Conservation (phyloP, 2,888 invertebrate genomes). For the Plusia festucae region DNA sequence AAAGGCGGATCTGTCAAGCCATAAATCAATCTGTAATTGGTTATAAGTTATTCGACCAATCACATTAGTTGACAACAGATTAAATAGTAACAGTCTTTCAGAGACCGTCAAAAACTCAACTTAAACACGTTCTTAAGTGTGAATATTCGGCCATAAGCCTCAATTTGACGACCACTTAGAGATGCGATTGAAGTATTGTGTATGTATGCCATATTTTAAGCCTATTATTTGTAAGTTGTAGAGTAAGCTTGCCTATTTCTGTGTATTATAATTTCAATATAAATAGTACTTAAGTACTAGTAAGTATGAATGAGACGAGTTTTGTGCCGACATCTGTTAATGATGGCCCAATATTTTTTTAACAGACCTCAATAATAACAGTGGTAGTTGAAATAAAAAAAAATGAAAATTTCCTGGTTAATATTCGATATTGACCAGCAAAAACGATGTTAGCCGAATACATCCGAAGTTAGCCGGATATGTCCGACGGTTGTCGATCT, state of each 20-base stretch:
- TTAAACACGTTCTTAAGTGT: no score
- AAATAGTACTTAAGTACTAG: slow-evolving; percentile 52
- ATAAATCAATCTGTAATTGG: no score
- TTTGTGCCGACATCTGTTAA: slow-evolving; percentile 21
- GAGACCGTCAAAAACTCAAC: no score
- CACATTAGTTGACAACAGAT: no score
- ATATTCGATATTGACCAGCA: background rate
- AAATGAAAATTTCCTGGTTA: no score
- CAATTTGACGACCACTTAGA: no score
- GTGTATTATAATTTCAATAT: slow-evolving; percentile 41
- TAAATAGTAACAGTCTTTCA: no score
- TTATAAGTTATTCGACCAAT: no score
- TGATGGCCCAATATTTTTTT: background rate
- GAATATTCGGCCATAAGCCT: no score
- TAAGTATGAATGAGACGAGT: slow-evolving; percentile 25
- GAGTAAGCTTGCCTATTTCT: slow-evolving; percentile 51
- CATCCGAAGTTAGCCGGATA: slow-evolving; percentile 1
- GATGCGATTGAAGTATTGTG: no score
- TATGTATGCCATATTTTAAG: no score
- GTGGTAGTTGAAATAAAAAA: no score
- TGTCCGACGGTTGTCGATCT: slow-evolving; percentile 11
- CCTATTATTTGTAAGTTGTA: background rate
- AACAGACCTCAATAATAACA: background rate
- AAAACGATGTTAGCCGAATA: background rate
- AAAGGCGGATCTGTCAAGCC: background rate